A percentile compares a stretch with the other conserved stretches of the same genome.
Evolutionary conservation across 2,113 vertebrate genomes (phyloP).

Genomic region (Scatophagus argus): DNA sequence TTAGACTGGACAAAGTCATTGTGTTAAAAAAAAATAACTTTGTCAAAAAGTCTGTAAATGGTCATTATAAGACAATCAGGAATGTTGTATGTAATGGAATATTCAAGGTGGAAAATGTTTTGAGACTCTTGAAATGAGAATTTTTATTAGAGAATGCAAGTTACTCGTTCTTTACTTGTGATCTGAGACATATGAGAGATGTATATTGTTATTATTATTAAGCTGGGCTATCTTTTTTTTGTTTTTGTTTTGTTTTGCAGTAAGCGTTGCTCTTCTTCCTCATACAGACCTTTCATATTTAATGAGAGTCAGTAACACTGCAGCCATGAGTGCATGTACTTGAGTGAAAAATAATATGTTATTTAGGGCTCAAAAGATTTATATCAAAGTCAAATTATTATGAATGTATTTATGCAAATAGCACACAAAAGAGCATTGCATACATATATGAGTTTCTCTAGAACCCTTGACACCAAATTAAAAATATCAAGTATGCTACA

Average conservation of each 20-base stretch:
- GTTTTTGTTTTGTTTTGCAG: no score
- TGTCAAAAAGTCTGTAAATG: slow-evolving; percentile 22
- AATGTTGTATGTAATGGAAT: background rate
- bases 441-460: slow-evolving; percentile 15
- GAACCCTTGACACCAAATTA: slow-evolving; percentile 15
- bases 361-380: background rate
- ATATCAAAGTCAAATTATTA: slow-evolving; percentile 4
- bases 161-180: background rate
- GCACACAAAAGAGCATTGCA: slow-evolving; percentile 3
- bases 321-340: background rate
- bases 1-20: slow-evolving; percentile 58
- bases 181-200: background rate
- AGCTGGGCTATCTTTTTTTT: no score
- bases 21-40: slow-evolving; percentile 45
- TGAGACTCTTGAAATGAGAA: background rate
- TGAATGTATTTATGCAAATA: slow-evolving; percentile 25
- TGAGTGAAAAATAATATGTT: slow-evolving; percentile 7
- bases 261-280: no score
- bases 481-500: background rate
- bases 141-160: background rate
- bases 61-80: slow-evolving; percentile 18
- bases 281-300: background rate
- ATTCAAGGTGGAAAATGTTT: slow-evolving; percentile 1
- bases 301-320: slow-evolving; percentile 4
- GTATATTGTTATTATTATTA: background rate